A percentile compares a stretch with the other conserved stretches of the same genome.
Conservation (phyloP, 2,888 invertebrate genomes). For the Deroplatys truncata region DNA sequence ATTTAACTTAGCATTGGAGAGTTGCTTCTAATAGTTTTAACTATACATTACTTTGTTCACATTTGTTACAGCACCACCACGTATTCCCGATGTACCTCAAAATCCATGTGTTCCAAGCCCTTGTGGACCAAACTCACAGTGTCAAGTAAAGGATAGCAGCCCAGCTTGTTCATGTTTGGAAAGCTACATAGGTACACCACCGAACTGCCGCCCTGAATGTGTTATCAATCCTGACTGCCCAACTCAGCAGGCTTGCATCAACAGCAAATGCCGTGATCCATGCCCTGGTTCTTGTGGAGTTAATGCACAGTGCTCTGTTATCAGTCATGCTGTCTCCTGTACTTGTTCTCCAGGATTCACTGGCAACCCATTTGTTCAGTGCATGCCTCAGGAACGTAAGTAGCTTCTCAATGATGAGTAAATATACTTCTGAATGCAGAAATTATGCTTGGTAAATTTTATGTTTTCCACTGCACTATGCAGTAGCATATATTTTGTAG, state of each 20-base stretch:
- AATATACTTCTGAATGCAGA: neutral
- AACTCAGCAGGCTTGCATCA: slow-evolving; percentile 71
- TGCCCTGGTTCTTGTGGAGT: slow-evolving; percentile 78
- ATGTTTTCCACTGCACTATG: neutral
- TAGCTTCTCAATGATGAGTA: slow-evolving; percentile 2
- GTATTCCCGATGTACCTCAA: slow-evolving; percentile 38
- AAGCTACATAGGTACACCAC: slow-evolving; percentile 73
- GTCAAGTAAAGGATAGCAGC: slow-evolving; percentile 59
- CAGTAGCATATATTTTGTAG: too few species aligned
- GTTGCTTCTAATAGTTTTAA: too few species aligned
- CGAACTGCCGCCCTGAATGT: slow-evolving; percentile 79
- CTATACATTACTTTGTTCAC: neutral
- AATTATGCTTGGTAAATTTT: neutral
- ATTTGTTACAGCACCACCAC: slow-evolving; percentile 38
- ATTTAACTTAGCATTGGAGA: too few species aligned
- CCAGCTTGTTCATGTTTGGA: slow-evolving; percentile 74
- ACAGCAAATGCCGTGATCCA: slow-evolving; percentile 75
- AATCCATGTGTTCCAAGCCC: slow-evolving; percentile 73
- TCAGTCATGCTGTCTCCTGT: slow-evolving; percentile 77
- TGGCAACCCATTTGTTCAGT: slow-evolving; percentile 80
- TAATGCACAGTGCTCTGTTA: slow-evolving; percentile 73
- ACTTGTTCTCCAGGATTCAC: slow-evolving; percentile 70
- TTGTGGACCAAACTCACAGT: slow-evolving; percentile 77
- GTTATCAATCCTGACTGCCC: slow-evolving; percentile 77
- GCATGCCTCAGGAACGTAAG: slow-evolving; percentile 56